Base-by-base conservation (phyloP, 2,113 vertebrate genomes). In the Felis chaus region DNA sequence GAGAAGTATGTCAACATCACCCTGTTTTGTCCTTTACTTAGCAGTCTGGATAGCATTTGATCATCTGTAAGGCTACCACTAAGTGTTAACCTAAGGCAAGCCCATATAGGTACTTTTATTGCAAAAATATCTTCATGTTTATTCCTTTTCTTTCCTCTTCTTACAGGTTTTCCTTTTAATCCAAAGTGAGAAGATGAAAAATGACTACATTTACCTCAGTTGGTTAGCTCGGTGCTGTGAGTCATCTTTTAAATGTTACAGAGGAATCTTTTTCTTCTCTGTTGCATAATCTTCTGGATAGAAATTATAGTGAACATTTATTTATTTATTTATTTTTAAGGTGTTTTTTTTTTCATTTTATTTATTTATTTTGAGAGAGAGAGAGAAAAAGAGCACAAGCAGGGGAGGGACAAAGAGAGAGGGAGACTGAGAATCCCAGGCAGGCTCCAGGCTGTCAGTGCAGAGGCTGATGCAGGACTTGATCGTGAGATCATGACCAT, bases 201-300 rank as follows among this genome's bases (percentile, higher is more conserved):
- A 98, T 97, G 99, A 99, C 98, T 99, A 99, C 97, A 98, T 99
- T 97, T 99, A 99, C 98, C 99, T 99, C 98, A 99, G 99, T 98
- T 99, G 99, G 99, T 98, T 99, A 97, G 99, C 99, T 88, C 99
- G 99, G 96, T 99, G 99, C 98, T 99, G 99, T 99, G 99, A 99
- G 99, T 99, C 69, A 71, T 97, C 82, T 97, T 96, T 89, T 91
- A 48, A 19, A 82, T 91, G 41, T 96, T 94, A 91, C 78, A 97
- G 33, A 89, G n/a, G 78, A 95, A 92, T 97, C 55, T 85, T 97
- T 74, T 95, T 76, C 95, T 97, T 96, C 91, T 79, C 45, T 61
- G 8, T 76, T 74, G 4, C 33, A 27, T 65, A 45, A 84, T 89
- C 50, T 96, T 86, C 27, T 92, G 66, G 65, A 65, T 61, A 45